phyloP scores from a whole-genome alignment of 2,888 invertebrate species.

The Platerodrilus igneus region DNA sequence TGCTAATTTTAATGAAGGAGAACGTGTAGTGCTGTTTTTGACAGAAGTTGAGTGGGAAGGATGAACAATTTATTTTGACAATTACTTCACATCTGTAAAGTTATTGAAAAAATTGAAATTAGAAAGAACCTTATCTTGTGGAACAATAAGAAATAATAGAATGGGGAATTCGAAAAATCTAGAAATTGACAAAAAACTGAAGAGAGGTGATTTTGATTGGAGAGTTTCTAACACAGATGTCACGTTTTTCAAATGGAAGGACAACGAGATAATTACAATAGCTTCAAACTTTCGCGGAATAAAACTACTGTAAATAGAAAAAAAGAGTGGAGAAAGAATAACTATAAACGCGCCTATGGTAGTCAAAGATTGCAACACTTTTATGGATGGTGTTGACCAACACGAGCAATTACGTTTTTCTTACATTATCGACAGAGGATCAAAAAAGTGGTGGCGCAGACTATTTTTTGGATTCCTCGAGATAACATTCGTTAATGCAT shows the following conservation, averaged over 20 bases:
- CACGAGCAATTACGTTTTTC: too few relatives aligned
- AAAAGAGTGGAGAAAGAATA: not conserved
- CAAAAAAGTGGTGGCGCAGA: too few relatives aligned
- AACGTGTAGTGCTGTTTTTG: constrained; percentile 30
- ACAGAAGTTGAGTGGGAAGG: constrained; percentile 23
- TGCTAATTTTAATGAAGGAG: constrained; percentile 21
- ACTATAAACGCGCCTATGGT: not conserved
- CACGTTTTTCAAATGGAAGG: constrained; percentile 28
- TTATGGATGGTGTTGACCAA: constrained; percentile 2
- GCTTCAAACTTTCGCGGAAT: constrained; percentile 31
- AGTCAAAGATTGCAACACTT: constrained; percentile 1
- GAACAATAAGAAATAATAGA: constrained; percentile 22
- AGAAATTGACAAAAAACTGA: constrained; percentile 21
- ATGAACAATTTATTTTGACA: constrained; percentile 33
- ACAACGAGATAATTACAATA: constrained; percentile 30
- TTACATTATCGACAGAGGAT: too few relatives aligned
- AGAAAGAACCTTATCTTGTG: constrained; percentile 23
- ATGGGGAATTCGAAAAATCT: constrained; percentile 4
- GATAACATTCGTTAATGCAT: too few relatives aligned
- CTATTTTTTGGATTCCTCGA: too few relatives aligned
- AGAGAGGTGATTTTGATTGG: constrained; percentile 28
- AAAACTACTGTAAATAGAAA: not conserved
- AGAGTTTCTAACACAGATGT: constrained; percentile 5
- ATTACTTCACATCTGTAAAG: constrained; percentile 29
- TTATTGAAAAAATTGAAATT: constrained; percentile 25